A percentile compares a stretch with the other conserved stretches of the same genome.
Conservation (phyloP, 2,888 invertebrate genomes). For the Invenusta paracnida region DNA sequence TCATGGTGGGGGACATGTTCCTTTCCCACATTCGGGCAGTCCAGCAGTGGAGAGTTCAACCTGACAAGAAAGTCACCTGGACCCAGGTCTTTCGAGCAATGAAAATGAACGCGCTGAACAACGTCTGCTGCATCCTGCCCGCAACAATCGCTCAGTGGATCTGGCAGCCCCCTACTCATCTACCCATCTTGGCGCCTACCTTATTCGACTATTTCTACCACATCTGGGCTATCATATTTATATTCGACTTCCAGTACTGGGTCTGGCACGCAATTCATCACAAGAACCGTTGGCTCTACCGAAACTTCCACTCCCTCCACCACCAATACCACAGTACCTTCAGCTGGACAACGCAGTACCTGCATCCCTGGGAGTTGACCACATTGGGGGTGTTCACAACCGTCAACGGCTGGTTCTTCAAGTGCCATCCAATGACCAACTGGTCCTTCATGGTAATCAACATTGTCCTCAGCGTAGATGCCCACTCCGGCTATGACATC, state of each 20-base stretch:
- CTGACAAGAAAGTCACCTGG: slow-evolving; percentile 53
- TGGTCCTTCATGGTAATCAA: slow-evolving; percentile 61
- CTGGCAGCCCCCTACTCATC: slow-evolving; percentile 59
- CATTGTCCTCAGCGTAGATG: slow-evolving; percentile 61
- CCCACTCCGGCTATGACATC: slow-evolving; percentile 61
- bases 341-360: slow-evolving; percentile 61
- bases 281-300: slow-evolving; percentile 60
- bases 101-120: slow-evolving; percentile 56
- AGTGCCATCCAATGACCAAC: slow-evolving; percentile 60
- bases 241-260: slow-evolving; percentile 62
- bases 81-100: slow-evolving; percentile 52
- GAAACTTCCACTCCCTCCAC: slow-evolving; percentile 62
- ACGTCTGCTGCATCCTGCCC: slow-evolving; percentile 60
- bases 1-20: slow-evolving; percentile 57
- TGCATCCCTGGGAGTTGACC: slow-evolving; percentile 63
- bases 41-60: slow-evolving; percentile 55
- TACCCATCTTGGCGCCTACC: slow-evolving; percentile 59
- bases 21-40: slow-evolving; percentile 19
- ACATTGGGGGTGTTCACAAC: slow-evolving; percentile 61
- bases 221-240: slow-evolving; percentile 54
- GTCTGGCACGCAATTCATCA: slow-evolving; percentile 61
- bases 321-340: slow-evolving; percentile 62
- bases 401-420: slow-evolving; percentile 57
- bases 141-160: slow-evolving; percentile 61
- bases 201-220: slow-evolving; percentile 58